A percentile compares a stretch with the other conserved stretches of the same genome.
Evolutionary conservation across 2,797 vertebrate genomes (phyloP).

Genomic region (Natrix natrix): DNA sequence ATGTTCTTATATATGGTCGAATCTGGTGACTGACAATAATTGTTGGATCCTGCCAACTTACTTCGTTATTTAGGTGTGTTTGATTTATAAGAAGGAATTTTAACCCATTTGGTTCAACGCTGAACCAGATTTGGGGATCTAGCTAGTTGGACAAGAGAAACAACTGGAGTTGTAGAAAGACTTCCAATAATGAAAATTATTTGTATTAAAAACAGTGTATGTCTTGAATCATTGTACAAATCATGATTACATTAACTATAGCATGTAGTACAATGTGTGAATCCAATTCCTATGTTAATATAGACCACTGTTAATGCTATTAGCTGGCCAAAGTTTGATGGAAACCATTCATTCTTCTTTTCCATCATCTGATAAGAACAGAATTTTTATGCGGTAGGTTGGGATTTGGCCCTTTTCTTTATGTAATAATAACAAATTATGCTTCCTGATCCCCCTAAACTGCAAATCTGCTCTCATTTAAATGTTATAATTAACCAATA

Average conservation of each 20-base stretch:
- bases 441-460: background rate
- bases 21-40: background rate
- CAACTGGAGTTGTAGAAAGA: too few relatives aligned
- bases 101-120: background rate
- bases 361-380: background rate
- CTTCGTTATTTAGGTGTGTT: background rate
- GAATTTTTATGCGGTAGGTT: background rate
- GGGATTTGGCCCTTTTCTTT: background rate
- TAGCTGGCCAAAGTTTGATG: background rate
- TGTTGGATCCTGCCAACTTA: background rate
- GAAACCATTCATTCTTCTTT: background rate
- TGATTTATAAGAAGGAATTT: background rate
- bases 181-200: background rate
- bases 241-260: background rate
- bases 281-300: background rate
- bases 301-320: background rate
- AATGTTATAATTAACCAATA: slow-evolving; percentile 35
- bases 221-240: background rate
- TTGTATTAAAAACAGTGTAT: background rate
- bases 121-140: background rate
- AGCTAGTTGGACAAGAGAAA: background rate
- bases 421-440: background rate
- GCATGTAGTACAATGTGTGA: background rate
- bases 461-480: slow-evolving; percentile 53
- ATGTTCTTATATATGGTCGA: background rate